phyloP scores from a whole-genome alignment of 2,113 vertebrate genomes.

The Tetrax tetrax region DNA sequence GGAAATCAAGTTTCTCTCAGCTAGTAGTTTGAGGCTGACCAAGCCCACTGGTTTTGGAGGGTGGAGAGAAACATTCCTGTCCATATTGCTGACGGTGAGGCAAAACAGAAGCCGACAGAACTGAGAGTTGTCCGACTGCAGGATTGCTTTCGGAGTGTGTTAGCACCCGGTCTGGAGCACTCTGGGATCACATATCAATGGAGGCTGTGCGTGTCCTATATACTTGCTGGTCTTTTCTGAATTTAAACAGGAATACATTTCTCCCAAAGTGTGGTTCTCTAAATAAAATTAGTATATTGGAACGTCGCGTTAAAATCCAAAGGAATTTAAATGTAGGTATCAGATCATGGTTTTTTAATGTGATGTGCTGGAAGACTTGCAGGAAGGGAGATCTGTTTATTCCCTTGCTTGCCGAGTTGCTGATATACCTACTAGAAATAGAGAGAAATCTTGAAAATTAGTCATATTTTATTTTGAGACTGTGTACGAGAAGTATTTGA shows the following conservation, averaged over 20 bases:
- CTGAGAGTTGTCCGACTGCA: background rate
- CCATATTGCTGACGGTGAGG: background rate
- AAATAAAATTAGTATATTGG: background rate
- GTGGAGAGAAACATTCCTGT: background rate
- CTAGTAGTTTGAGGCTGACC: background rate
- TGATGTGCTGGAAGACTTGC: background rate
- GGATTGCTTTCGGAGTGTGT: background rate
- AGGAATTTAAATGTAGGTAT: background rate
- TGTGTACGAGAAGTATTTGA: background rate
- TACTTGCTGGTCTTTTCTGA: background rate
- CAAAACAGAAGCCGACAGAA: background rate
- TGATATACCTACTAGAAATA: background rate
- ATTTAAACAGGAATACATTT: background rate
- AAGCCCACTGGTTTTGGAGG: background rate
- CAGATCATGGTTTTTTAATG: background rate
- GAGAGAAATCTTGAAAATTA: background rate
- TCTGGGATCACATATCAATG: background rate
- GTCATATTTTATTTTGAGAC: background rate
- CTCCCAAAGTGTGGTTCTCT: background rate
- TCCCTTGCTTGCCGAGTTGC: background rate
- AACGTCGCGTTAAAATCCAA: background rate
- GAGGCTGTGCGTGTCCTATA: rapidly evolving
- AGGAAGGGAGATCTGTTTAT: background rate
- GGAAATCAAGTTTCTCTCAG: background rate
- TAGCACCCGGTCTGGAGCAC: background rate